Base-by-base conservation (phyloP, 1,140 invertebrate species). In the Anastrepha ludens region DNA sequence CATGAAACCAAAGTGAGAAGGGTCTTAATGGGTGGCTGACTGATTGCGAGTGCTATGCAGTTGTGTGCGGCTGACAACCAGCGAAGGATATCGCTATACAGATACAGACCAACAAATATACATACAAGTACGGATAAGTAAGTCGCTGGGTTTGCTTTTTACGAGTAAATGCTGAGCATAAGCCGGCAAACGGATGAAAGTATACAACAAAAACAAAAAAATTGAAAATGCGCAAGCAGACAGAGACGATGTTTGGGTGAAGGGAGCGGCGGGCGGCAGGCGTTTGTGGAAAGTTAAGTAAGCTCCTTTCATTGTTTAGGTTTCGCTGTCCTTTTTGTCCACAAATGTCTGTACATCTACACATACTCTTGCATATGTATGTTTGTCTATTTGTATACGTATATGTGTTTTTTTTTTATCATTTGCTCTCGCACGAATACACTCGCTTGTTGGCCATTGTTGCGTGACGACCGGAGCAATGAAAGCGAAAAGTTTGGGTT, bases 1-100 rank as follows among this genome's bases (percentile, higher is more conserved):
- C 74, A 81, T 81, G 74, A 58, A 81, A 81, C 74, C 74, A 81
- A 81, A 81, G 91, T 90, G 89, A 89, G 90, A 89, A 89, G 89
- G 87, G 91, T 91, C 90, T 90, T 91, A 91, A 91, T 91, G 91
- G 91, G 90, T 92, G 91, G 91, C 91, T 91, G 91, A 91, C 91
- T 90, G 91, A 91, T 81, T 81, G 74, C 74, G 47, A 50, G 41
- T 29, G 47, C 47, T 55, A 1, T 62, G 60, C 15, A 5, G 50
- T 15, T 74, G 70, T 55, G 41, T 70, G 67, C 67, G 67, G 39
- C 55, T 81, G 74, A 81, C 74, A 81, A n/a, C 74, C 64, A 55
- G 47, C 74, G 8, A 55, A 55, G 74, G 74, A 81, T 81, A 81
- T 20, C 50, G 47, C n/a, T 74, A 81, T 17, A 58, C 74, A 81